Evolutionary conservation across 1,140 invertebrate genomes (phyloP), one percentile per base, ranked within the genome.

Genomic region (Bombus ignitus): DNA sequence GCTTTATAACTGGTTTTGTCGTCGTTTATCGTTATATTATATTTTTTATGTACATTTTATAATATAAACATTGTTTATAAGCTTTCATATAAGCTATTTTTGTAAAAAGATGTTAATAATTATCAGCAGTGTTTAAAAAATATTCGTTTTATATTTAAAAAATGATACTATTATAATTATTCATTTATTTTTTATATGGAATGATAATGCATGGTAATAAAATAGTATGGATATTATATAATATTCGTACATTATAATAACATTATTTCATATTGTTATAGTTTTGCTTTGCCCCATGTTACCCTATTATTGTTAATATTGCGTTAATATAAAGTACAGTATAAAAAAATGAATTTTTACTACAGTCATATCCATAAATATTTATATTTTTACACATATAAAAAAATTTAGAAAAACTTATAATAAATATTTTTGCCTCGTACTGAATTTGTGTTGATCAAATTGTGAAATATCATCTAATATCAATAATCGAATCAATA

Each of bases 231-330:
- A 42, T 71, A 80, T 57, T 37, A 13, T 70, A 70, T n/a, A 79
- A 79, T n/a, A 80, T 70, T 80, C 9, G 5, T 53, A 70, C 44
- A 47, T 47, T n/a, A 53, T 68, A 10, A 57, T 71, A 53, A 70
- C 35, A 35, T 32, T 18, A 65, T 37, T 44, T 65, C 12, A 53
- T 44, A 44, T 65, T 39, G 4, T 75, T 65, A 65, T 0, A 35
- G 9, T 42, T 37, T 53, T 74, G 39, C 53, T 74, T 82, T 74
- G 57, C 81, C 72, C 59, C 71, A 65, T 65, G 81, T 82, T 82
- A 82, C 71, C 13, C 72, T 65, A n/a, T 53, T 22, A 65, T 12
- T 59, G n/a, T 62, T 35, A 68, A 70, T 47, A 53, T 80, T n/a
- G 6, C 9, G n/a, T 39, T 57, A 35, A 57, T 15, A 37, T 44